These are phyloP conservation scores for Montipora capitata DNA, from an alignment of 92 coral and sea anemone genomes.

Conservation along the genomic window DNA sequence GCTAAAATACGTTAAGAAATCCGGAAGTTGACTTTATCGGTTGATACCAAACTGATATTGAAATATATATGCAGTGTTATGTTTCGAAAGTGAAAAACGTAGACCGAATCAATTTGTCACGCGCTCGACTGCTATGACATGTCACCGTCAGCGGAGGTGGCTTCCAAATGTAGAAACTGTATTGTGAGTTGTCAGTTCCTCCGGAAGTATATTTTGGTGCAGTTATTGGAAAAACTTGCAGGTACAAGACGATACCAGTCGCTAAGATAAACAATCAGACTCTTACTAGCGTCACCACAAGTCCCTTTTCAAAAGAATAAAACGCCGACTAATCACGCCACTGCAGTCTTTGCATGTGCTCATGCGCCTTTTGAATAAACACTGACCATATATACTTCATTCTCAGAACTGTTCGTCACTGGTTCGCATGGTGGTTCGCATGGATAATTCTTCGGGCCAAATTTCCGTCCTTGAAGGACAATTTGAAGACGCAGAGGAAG, in stretches of 20 bases:
- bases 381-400: conserved; percentile 8
- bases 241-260: neutral
- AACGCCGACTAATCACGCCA: neutral
- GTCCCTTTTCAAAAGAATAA: neutral
- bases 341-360: neutral
- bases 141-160: neutral
- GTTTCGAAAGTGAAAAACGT: neutral
- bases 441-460: conserved; percentile 16
- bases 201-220: neutral
- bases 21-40: neutral
- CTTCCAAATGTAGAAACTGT: neutral
- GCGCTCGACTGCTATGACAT: conserved; percentile 13
- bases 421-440: neutral
- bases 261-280: neutral
- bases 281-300: conserved; percentile 20
- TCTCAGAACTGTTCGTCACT: neutral
- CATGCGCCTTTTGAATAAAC: neutral
- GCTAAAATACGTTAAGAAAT: neutral
- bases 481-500: conserved; percentile 97
- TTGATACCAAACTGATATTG: neutral
- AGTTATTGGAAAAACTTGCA: neutral
- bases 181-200: neutral
- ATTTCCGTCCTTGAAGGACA: conserved; percentile 76
- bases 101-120: conserved; percentile 18
- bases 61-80: neutral